Conservation (phyloP, 2,113 vertebrate species). For the Hippocampus guttulatus region DNA sequence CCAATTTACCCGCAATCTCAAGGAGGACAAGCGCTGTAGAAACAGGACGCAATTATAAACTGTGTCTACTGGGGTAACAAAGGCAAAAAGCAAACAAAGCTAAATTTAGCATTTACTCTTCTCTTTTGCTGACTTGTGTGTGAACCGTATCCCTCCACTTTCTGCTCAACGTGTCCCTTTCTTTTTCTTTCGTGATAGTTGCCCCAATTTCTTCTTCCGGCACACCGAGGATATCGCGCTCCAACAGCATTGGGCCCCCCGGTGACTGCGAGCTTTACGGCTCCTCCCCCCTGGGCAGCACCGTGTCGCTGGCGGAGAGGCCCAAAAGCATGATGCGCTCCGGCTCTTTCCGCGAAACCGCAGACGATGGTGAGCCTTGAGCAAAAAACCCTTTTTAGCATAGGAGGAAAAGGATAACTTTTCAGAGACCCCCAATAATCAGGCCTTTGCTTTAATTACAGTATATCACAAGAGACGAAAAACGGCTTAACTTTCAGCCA, state of each 20-base stretch:
- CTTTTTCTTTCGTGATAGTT: conserved; percentile 68
- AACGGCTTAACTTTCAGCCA: too few relatives aligned
- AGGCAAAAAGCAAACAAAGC: neutral
- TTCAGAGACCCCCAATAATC: neutral
- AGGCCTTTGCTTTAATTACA: neutral
- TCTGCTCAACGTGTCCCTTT: conserved; percentile 15
- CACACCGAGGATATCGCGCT: conserved; percentile 89
- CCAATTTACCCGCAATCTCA: too few relatives aligned
- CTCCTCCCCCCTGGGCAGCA: conserved; percentile 89
- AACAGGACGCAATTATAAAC: neutral
- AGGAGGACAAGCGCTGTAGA: too few relatives aligned
- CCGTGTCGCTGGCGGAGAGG: conserved; percentile 89
- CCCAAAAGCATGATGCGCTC: conserved; percentile 95
- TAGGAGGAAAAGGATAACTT: too few relatives aligned
- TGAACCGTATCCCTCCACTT: neutral
- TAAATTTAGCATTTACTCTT: conserved; percentile 20
- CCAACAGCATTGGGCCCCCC: conserved; percentile 93
- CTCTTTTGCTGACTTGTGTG: conserved; percentile 37
- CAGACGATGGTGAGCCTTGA: conserved; percentile 85
- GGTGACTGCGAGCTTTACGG: conserved; percentile 91
- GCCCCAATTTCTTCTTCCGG: conserved; percentile 81
- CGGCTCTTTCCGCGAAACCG: conserved; percentile 92
- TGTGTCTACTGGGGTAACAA: neutral
- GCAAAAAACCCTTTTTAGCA: neutral
- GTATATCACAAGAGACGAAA: too few relatives aligned